Evolutionary conservation across 1,140 invertebrate genomes (phyloP), one percentile per base, ranked within the genome.

Genomic region (Mylabris phalerata): DNA sequence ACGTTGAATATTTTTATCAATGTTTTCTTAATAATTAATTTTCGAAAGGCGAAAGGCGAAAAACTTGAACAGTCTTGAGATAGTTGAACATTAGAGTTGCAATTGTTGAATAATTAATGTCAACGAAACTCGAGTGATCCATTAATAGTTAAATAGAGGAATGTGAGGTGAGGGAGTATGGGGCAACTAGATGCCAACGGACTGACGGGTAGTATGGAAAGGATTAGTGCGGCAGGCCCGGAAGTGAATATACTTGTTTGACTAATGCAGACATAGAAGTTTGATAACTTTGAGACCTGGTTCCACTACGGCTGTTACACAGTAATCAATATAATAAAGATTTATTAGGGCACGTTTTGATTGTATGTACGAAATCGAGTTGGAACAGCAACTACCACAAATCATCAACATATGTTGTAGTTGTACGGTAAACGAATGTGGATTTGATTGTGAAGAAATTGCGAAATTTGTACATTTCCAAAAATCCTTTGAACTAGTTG

Each of bases 231-330:
- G 65, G 64, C 62, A 57, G 59, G 57, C 61, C 59, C 62, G 61
- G 67, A 67, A 71, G 68, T 71, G 70, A 67, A 71, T 71, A 71
- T 70, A 51, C 70, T 71, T 71, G 70, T 71, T 69, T 68, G 68
- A 68, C 66, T 71, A 71, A 71, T 68, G 68, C 67, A 67, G 64
- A 71, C 69, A 69, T 58, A 61, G 60, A 70, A 71, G 65, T 71
- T 71, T 68, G 68, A 69, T 71, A 71, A 71, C 60, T 71, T 70
- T 54, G 61, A 54, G 58, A 64, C 60, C 61, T 59, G 63, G 55
- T 32, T 7, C 32, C 4, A 32, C 32, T 32, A 7, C 32, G 7
- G 7, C 32, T 32, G 32, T 32, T 5, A 32, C 32, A 32, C 7
- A 32, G 19, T 19, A 19, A 19, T 19, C 19, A 19, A 19, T 19